Evolutionary conservation across 1,140 invertebrate species (phyloP).

Genomic region (Ooceraea biroi): DNA sequence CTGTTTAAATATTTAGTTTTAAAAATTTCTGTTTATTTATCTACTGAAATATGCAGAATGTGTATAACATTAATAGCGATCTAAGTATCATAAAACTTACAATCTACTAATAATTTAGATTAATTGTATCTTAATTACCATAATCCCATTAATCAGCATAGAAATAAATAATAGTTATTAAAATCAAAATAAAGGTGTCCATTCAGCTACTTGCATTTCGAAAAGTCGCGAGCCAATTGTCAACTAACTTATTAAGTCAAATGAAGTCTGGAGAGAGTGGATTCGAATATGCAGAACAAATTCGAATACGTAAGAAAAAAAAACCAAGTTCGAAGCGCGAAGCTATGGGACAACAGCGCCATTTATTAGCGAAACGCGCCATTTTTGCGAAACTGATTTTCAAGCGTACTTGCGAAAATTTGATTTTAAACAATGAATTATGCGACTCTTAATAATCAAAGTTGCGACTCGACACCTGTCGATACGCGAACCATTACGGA

Average conservation of each 20-base stretch:
- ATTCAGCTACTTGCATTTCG: not conserved
- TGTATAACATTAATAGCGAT: too few relatives aligned
- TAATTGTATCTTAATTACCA: too few relatives aligned
- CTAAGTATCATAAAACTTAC: too few relatives aligned
- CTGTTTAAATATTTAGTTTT: too few relatives aligned
- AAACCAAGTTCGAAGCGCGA: slow-evolving; percentile 78
- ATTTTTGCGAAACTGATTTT: slow-evolving; percentile 84
- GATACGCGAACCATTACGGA: not conserved
- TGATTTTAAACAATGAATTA: too few relatives aligned
- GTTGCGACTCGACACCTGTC: not conserved
- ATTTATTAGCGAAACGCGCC: slow-evolving; percentile 86
- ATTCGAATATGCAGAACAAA: slow-evolving; percentile 58
- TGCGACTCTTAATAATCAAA: not conserved
- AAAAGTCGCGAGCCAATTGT: not conserved
- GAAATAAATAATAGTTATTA: too few relatives aligned
- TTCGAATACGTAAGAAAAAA: slow-evolving; percentile 71
- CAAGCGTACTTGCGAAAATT: slow-evolving; percentile 44
- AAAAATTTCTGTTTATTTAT: too few relatives aligned
- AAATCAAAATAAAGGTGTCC: not conserved
- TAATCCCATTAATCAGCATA: too few relatives aligned
- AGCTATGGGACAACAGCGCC: slow-evolving; percentile 84
- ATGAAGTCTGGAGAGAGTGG: slow-evolving; percentile 25
- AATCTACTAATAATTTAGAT: too few relatives aligned
- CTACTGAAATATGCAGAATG: too few relatives aligned
- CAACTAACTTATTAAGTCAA: not conserved